These are phyloP conservation scores for Noctua fimbriata DNA, from an alignment of 2,888 invertebrate genomes.

Conservation along the genomic window DNA sequence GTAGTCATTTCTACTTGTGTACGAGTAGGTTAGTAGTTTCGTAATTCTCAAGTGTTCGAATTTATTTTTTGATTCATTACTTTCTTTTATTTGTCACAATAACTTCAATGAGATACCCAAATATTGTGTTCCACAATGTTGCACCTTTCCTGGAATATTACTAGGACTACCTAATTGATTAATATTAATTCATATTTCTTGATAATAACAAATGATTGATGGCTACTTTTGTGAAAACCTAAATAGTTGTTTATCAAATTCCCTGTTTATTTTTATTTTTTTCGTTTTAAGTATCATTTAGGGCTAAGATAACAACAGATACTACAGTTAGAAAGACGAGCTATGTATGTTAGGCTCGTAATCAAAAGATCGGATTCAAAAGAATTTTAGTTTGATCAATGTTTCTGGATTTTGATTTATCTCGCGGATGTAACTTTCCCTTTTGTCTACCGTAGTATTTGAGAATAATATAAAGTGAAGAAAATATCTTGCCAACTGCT, in stretches of 20 bases:
- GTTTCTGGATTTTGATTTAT: background rate
- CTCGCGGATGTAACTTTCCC: background rate
- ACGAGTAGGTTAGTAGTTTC: too few relatives aligned
- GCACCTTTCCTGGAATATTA: background rate
- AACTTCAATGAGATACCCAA: background rate
- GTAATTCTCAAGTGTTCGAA: background rate
- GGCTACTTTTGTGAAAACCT: background rate
- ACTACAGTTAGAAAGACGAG: background rate
- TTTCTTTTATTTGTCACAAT: background rate
- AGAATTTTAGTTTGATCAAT: conserved; percentile 1
- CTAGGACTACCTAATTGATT: background rate
- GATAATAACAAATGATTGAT: background rate
- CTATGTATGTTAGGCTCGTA: background rate
- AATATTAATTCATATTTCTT: background rate
- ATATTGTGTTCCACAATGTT: background rate
- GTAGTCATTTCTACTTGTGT: background rate
- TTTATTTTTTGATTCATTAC: background rate
- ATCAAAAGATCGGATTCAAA: background rate
- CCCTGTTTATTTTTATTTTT: conserved; percentile 7
- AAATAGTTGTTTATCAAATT: conserved; percentile 1
- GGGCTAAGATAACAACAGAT: background rate
- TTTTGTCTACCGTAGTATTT: background rate
- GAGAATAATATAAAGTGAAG: background rate
- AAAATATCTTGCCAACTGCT: background rate
- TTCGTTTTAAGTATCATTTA: background rate